Evolutionary conservation across 1,140 invertebrate species (phyloP).

Genomic region (Scylla paramamosain): DNA sequence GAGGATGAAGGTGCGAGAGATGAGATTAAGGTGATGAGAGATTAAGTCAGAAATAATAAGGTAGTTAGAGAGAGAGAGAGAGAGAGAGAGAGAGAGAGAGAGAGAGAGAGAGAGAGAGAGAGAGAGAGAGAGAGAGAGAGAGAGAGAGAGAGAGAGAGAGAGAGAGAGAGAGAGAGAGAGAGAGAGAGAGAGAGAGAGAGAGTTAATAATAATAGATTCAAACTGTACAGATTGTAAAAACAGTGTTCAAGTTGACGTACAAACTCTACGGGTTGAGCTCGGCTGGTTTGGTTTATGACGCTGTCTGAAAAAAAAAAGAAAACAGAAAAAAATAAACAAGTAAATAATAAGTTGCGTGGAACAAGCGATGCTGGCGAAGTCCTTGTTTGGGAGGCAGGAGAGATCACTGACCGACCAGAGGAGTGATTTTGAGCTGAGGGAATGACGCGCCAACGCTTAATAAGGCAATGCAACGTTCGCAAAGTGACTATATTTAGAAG

Average conservation of each 20-base stretch:
- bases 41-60: neutral
- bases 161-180: neutral
- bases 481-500: neutral
- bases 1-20: too few relatives aligned
- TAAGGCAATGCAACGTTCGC: neutral
- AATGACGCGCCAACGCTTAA: neutral
- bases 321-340: neutral
- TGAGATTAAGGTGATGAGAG: neutral
- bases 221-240: too few relatives aligned
- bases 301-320: neutral
- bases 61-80: neutral
- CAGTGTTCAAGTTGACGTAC: neutral
- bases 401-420: neutral
- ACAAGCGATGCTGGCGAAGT: too few relatives aligned
- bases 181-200: neutral
- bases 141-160: conserved; percentile 20
- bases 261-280: neutral
- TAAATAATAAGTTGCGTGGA: neutral
- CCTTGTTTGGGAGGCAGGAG: neutral
- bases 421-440: neutral
- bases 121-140: conserved; percentile 20
- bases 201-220: too few relatives aligned
- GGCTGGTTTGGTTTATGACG: neutral
- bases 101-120: conserved; percentile 2
- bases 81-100: conserved; percentile 20